Conservation (phyloP, 1,140 invertebrate genomes). For the Pteromalus puparum region DNA sequence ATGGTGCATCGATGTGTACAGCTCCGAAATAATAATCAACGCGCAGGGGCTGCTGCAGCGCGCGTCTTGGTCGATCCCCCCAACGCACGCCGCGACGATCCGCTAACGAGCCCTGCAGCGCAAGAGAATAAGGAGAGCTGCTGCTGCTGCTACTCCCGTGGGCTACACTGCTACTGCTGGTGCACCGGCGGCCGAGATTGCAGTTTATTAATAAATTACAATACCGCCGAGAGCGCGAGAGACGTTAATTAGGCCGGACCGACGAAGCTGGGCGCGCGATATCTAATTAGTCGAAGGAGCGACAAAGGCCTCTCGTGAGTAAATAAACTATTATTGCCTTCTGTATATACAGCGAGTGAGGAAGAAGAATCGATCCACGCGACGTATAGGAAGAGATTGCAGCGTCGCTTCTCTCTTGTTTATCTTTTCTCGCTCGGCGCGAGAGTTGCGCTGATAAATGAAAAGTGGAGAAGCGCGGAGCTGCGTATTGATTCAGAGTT, state of each 20-base stretch:
- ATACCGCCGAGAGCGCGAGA: slow-evolving; percentile 49
- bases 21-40: slow-evolving; percentile 2
- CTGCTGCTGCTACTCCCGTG: neutral
- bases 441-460: neutral
- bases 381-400: neutral
- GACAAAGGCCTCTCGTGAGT: neutral
- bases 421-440: neutral
- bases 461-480: neutral
- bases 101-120: neutral
- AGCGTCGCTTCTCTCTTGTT: neutral
- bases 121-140: neutral
- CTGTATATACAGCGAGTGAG: neutral
- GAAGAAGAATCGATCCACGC: slow-evolving; percentile 27
- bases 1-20: neutral
- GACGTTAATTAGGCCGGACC: slow-evolving; percentile 56
- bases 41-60: neutral
- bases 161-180: slow-evolving; percentile 29
- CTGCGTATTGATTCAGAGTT: neutral
- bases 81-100: neutral
- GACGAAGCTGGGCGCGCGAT: slow-evolving; percentile 39
- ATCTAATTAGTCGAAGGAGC: slow-evolving; percentile 58
- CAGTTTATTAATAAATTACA: slow-evolving; percentile 68
- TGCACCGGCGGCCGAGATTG: slow-evolving; percentile 40
- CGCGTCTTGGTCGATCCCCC: neutral
- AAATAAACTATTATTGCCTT: neutral